phyloP scores from a whole-genome alignment of 2,113 vertebrate genomes.

The Laterallus jamaicensis region DNA sequence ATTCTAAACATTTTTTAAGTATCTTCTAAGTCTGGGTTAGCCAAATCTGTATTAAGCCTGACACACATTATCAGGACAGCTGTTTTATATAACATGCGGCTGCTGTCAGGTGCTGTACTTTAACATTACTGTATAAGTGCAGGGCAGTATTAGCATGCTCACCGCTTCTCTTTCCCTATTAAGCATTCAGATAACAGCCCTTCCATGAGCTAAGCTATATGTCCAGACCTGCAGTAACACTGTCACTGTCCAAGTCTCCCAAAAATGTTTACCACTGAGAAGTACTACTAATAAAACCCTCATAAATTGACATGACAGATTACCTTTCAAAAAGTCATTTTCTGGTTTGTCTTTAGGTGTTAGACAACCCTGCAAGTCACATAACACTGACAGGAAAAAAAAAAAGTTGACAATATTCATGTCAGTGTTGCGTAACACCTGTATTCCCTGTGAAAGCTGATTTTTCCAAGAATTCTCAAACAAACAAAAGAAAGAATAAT shows the following conservation, averaged over 20 bases:
- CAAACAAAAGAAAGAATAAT: background rate
- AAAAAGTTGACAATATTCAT: slow-evolving; percentile 45
- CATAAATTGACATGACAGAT: background rate
- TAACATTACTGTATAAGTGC: slow-evolving; percentile 68
- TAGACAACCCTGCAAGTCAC: background rate
- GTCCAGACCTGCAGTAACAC: slow-evolving; percentile 47
- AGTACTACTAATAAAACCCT: background rate
- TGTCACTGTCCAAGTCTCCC: slow-evolving; percentile 6
- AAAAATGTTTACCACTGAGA: slow-evolving; percentile 44
- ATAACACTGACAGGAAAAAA: background rate
- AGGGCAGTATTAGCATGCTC: slow-evolving; percentile 42
- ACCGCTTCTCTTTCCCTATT: slow-evolving; percentile 32
- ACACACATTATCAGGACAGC: slow-evolving; percentile 65
- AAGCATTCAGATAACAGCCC: slow-evolving; percentile 73
- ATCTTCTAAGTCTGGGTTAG: slow-evolving; percentile 34
- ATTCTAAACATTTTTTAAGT: slow-evolving; percentile 8
- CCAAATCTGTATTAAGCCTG: slow-evolving; percentile 47
- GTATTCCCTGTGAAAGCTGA: background rate
- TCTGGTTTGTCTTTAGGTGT: background rate
- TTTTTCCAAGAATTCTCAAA: background rate
- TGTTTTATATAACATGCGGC: slow-evolving; percentile 61
- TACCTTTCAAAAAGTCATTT: background rate
- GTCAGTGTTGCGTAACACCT: slow-evolving; percentile 6
- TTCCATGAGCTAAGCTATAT: slow-evolving; percentile 54
- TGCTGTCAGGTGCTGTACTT: slow-evolving; percentile 55